phyloP scores from a whole-genome alignment of 2,797 vertebrate species.

The Emydoidea blandingii region DNA sequence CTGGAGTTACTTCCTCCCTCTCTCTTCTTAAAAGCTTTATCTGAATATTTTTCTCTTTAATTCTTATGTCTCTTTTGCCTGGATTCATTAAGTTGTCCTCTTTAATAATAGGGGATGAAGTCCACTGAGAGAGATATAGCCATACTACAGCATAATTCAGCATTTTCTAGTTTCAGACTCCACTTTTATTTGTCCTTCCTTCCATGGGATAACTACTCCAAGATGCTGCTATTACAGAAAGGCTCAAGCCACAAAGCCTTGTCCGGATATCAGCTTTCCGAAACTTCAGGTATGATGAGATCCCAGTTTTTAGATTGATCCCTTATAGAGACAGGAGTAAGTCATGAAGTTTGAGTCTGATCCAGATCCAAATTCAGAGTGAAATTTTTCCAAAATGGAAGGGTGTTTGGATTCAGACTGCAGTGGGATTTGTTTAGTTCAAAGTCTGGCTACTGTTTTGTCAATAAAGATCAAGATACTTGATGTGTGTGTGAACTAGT shows the following conservation, averaged over 20 bases:
- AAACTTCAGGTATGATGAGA: conserved; percentile 11
- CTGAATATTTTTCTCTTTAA: not conserved
- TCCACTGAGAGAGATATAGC: not conserved
- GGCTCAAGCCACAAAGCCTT: not conserved
- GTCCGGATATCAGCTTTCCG: not conserved
- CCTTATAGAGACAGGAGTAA: not conserved
- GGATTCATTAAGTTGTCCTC: conserved; percentile 10
- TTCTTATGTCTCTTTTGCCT: not conserved
- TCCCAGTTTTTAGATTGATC: conserved; percentile 10
- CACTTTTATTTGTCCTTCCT: conserved; percentile 24
- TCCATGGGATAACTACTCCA: not conserved
- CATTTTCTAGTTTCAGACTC: not conserved
- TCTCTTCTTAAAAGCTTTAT: not conserved
- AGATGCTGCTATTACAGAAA: not conserved
- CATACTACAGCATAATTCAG: conserved; percentile 2
- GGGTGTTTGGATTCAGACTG: not conserved
- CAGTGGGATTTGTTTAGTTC: not conserved
- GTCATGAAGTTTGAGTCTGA: not conserved
- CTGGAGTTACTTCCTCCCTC: not conserved
- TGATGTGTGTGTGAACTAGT: not conserved
- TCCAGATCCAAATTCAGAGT: conserved; percentile 11
- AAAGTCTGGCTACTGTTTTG: not conserved
- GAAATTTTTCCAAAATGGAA: conserved; percentile 22
- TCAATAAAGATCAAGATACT: not conserved
- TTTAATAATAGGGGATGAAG: conserved; percentile 3